Evolutionary conservation across 1,140 invertebrate genomes (phyloP), one percentile per base, ranked within the genome.

Genomic region (Drosophila chauvacae): DNA sequence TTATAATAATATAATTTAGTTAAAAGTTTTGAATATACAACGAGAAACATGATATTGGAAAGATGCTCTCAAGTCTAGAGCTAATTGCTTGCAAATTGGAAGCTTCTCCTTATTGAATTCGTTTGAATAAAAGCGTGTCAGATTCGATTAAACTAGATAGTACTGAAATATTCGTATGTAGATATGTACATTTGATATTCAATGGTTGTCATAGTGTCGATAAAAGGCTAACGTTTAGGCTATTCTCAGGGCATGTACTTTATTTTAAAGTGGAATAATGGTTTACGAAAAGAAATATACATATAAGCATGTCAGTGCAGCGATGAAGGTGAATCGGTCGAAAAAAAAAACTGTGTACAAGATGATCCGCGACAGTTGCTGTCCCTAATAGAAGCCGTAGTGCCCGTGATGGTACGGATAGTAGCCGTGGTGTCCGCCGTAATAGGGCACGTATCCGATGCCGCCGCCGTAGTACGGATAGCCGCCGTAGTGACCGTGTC

Each of bases 371-470:
- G 72, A 30, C 5, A 35, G 42, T 20, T 57, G 41, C 20, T 48
- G 28, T 18, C 37, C 41, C 42, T 68, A 91, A 64, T 91, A 90
- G 58, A 76, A 88, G 42, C 83, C 79, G 57, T 88, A 84, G 77
- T 91, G 86, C 18, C 84, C 88, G 44, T 90, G 85, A 33, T 87
- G 83, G 37, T 87, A 85, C 2, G 90, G 90, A 80, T 87, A 87
- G 71, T 61, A 84, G 42, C 83, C 84, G 18, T 88, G 80, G 42
- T 87, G 84, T 18, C 90, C 87, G 28, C 80, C 81, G 51, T 91
- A 90, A 53, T 87, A 88, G 44, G 88, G 80, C 20, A 83, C 60
- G 51, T 91, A 91, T 14, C 86, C 80, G 23, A 69, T 81, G 37
- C 87, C 75, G 7, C 84, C 74, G 28, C 84, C 74, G 30, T 90